Evolutionary conservation across 2,797 vertebrate species (phyloP).

Genomic region (Oreonectes daqikongensis): DNA sequence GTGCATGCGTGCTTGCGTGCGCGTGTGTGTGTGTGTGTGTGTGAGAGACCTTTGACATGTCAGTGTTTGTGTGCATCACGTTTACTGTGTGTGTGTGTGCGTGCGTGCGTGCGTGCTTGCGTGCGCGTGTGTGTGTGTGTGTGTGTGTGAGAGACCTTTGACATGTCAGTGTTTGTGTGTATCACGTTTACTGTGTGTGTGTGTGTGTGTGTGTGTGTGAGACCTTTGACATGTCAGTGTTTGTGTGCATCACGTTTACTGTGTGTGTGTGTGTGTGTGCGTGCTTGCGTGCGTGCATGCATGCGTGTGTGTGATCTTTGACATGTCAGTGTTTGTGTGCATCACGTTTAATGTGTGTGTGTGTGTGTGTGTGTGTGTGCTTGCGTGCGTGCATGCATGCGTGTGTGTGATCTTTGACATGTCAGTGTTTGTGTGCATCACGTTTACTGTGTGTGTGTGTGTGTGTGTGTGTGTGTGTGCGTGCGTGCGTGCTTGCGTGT

Average conservation of each 20-base stretch:
- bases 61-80: too few species aligned
- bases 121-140: constrained; percentile 62
- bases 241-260: constrained; percentile 20
- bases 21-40: constrained; percentile 57
- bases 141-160: constrained; percentile 9
- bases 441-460: constrained; percentile 57
- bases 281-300: too few species aligned
- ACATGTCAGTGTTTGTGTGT: constrained; percentile 4
- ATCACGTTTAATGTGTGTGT: constrained; percentile 4
- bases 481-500: too few species aligned
- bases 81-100: not conserved
- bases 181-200: constrained; percentile 55
- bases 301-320: constrained; percentile 10
- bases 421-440: constrained; percentile 10
- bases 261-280: constrained; percentile 60
- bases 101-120: too few species aligned
- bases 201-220: constrained; percentile 31
- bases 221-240: constrained; percentile 4
- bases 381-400: too few species aligned
- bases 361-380: constrained; percentile 61
- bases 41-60: too few species aligned
- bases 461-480: not conserved
- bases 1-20: constrained; percentile 14
- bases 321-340: constrained; percentile 5
- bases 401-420: constrained; percentile 7